Evolutionary conservation across 2,797 vertebrate genomes (phyloP).

Genomic region (Eurystomus glaucurus): DNA sequence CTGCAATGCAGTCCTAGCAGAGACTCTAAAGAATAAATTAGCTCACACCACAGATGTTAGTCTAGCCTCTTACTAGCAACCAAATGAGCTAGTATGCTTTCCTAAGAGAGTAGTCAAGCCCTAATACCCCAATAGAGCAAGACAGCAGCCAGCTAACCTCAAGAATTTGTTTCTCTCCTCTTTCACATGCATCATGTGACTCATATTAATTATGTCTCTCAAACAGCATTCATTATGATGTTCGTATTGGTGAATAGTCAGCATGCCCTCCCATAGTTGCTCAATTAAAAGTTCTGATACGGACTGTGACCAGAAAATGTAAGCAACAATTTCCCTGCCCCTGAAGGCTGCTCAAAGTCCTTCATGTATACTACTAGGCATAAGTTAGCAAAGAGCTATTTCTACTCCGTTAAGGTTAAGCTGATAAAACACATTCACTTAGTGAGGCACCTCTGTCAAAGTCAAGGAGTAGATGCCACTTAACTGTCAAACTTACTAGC

Average conservation of each 20-base stretch:
- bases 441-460: background rate
- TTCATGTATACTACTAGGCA: rapidly evolving
- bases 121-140: background rate
- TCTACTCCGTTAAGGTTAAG: background rate
- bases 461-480: background rate
- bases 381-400: background rate
- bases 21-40: background rate
- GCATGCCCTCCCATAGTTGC: background rate
- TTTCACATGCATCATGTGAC: background rate
- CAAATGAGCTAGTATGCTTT: background rate
- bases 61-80: background rate
- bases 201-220: background rate
- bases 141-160: background rate
- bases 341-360: background rate
- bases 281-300: background rate
- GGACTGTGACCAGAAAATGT: background rate
- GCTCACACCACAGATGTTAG: background rate
- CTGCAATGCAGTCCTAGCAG: background rate
- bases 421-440: background rate
- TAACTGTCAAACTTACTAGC: background rate
- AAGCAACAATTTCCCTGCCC: background rate
- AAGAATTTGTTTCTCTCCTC: background rate
- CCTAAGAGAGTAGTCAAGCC: background rate
- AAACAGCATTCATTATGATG: background rate
- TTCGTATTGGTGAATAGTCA: background rate